These are phyloP conservation scores for Idaea dimidiata DNA, from an alignment of 2,888 invertebrate genomes.

Conservation along the genomic window DNA sequence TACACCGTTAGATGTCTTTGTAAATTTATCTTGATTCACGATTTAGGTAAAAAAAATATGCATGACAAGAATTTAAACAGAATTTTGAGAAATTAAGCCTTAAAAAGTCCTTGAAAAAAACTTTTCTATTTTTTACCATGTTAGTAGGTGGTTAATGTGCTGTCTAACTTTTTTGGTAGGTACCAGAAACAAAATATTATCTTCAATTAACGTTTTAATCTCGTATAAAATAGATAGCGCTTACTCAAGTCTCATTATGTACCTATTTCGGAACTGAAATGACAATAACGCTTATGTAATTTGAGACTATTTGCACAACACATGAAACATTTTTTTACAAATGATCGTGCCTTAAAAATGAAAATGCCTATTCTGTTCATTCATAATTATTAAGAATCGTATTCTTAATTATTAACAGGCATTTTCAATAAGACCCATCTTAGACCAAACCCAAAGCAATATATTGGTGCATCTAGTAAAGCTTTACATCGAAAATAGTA, in stretches of 20 bases:
- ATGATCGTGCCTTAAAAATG: too few relatives aligned
- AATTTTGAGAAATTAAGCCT: not conserved
- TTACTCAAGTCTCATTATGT: too few relatives aligned
- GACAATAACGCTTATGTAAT: too few relatives aligned
- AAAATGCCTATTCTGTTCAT: too few relatives aligned
- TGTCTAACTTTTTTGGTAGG: not conserved
- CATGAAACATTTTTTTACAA: too few relatives aligned
- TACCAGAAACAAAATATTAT: too few relatives aligned
- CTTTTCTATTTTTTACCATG: not conserved
- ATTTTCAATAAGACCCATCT: not conserved
- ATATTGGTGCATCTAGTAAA: constrained; percentile 39
- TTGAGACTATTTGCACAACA: too few relatives aligned
- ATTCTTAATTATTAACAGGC: too few relatives aligned
- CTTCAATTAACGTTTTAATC: too few relatives aligned
- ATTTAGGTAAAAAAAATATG: not conserved
- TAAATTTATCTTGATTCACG: not conserved
- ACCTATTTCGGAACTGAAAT: too few relatives aligned
- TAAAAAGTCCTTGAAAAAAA: not conserved
- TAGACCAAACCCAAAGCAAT: not conserved
- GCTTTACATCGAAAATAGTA: constrained; percentile 25
- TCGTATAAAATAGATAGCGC: too few relatives aligned
- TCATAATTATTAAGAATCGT: too few relatives aligned
- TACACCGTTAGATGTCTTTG: not conserved
- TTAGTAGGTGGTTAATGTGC: not conserved
- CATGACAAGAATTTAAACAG: not conserved